Conservation (phyloP, 2,888 invertebrate species). For the Xanthorhoe spadicearia region DNA sequence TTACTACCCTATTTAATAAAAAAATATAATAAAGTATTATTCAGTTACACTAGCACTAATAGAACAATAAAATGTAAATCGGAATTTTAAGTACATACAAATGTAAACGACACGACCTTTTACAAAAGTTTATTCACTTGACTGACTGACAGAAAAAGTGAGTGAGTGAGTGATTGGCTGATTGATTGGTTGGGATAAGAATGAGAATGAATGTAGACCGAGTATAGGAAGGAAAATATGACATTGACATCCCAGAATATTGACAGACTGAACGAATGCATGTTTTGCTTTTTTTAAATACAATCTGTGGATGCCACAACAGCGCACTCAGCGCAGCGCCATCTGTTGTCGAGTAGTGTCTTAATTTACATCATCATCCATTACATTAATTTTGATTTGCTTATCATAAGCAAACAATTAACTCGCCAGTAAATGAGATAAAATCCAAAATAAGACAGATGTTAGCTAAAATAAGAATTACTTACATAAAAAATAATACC, state of each 20-base stretch:
- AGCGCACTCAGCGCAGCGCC: too few relatives aligned
- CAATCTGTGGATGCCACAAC: neutral
- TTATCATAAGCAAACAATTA: too few relatives aligned
- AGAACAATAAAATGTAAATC: neutral
- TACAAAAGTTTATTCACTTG: slow-evolving; percentile 15
- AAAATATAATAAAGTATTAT: neutral
- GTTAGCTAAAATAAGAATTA: too few relatives aligned
- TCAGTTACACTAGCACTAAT: neutral
- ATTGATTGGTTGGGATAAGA: neutral
- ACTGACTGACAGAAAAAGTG: slow-evolving; percentile 13
- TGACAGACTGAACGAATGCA: neutral
- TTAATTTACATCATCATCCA: neutral
- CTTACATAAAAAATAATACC: too few relatives aligned
- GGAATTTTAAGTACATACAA: neutral
- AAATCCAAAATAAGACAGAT: too few relatives aligned
- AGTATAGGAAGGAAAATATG: neutral
- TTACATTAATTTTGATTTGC: too few relatives aligned
- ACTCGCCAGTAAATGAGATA: too few relatives aligned
- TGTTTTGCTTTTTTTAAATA: too few relatives aligned
- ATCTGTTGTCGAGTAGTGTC: slow-evolving; percentile 18
- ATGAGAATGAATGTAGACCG: too few relatives aligned
- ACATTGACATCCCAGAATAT: neutral
- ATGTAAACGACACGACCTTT: slow-evolving; percentile 11
- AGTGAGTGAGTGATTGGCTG: neutral
- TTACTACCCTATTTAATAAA: neutral